phyloP scores from a whole-genome alignment of 2,888 invertebrate genomes.

The Ophioninae sp. region DNA sequence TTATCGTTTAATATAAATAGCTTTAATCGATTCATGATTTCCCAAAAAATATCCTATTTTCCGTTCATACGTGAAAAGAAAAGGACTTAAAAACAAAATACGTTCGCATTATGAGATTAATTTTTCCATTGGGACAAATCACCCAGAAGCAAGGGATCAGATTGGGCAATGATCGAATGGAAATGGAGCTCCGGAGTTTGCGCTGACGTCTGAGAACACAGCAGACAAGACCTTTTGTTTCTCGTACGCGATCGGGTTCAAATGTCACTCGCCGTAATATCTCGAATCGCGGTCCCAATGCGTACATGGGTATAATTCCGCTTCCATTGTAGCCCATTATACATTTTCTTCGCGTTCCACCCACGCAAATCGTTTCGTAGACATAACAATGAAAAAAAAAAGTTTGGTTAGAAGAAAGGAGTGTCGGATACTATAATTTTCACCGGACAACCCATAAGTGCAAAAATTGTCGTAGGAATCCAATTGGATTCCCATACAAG shows the following conservation, averaged over 20 bases:
- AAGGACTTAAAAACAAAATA: not conserved
- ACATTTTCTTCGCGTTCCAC: not conserved
- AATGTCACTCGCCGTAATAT: constrained; percentile 57
- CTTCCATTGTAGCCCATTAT: not conserved
- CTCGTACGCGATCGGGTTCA: constrained; percentile 60
- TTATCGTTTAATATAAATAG: too few relatives aligned
- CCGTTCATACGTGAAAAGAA: too few relatives aligned
- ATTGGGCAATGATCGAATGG: constrained; percentile 14
- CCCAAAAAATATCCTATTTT: too few relatives aligned
- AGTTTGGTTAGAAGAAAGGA: not conserved
- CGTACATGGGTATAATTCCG: constrained; percentile 38
- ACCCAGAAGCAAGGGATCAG: not conserved
- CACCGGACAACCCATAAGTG: not conserved
- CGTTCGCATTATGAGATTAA: not conserved
- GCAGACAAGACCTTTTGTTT: constrained; percentile 49
- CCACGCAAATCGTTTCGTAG: not conserved
- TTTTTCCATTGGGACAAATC: not conserved
- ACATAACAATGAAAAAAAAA: not conserved
- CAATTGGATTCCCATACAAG: not conserved
- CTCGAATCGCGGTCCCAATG: not conserved
- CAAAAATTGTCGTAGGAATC: not conserved
- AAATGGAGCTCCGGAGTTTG: constrained; percentile 42
- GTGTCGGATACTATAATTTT: not conserved
- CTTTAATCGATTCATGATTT: too few relatives aligned
- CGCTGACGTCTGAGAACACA: not conserved